Evolutionary conservation across 2,888 invertebrate genomes (phyloP), one percentile per base, ranked within the genome.

Genomic region (Parnassius glacialis): DNA sequence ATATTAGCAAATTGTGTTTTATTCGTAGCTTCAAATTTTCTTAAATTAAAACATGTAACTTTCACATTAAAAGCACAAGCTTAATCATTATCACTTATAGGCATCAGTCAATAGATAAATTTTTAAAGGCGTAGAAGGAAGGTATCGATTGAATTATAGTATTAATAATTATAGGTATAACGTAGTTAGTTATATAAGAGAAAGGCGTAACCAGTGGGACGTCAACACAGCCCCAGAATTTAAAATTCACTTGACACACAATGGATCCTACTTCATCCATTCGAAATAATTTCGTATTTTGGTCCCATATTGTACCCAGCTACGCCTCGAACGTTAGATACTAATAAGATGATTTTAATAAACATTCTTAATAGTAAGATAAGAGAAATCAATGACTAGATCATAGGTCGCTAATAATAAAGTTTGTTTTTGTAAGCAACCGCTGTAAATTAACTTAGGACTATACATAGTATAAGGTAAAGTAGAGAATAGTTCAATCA

Each of bases 51-150:
- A 82, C 77, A 83, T 83, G 80, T 83, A 80, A 85, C 84, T 87
- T 85, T 79, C 86, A 92, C 87, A 90, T 83, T 87, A 81, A 85
- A 92, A 92, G 91, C 92, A 89, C 87, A 91, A 92, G 91, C 91
- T 85, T 83, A 83, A 81, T 84, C 72, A 78, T 83, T 87, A 89
- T 91, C 89, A 89, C 87, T 89, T 81, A 78, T 78, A 83, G 76
- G 70, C 75, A 74, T 90, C 90, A 91, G 90, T 91, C 90, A 81
- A 84, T 85, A 89, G 85, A 80, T 81, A 80, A 47, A 48, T 80
- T 65, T 78, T 79, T 69, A 80, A 85, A 88, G 84, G 84, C 84
- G 77, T 80, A 80, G 79, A 83, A 84, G 85, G 85, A 86, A 87
- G 85, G 81, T 84, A 81, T 82, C 79, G 74, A 80, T 82, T 71